Base-by-base conservation (phyloP, 2,888 invertebrate genomes). In the Cremastinae sp. region DNA sequence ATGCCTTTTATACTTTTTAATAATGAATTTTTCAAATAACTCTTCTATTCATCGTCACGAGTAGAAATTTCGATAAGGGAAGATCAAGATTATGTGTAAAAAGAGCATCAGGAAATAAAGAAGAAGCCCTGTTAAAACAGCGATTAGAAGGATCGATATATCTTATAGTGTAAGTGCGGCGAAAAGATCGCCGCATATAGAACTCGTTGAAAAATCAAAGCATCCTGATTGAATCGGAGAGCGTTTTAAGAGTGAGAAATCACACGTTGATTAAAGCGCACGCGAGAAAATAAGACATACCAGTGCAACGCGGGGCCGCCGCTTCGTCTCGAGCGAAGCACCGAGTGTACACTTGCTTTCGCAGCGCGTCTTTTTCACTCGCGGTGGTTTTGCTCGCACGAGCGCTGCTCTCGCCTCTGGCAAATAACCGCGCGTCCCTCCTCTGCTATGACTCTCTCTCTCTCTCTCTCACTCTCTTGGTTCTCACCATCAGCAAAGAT, bases 151-250 rank as follows among this genome's bases (percentile, higher is more conserved):
- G n/a, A n/a, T n/a, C n/a, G n/a, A n/a, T n/a, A n/a, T n/a, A n/a
- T n/a, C n/a, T n/a, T n/a, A n/a, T n/a, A n/a, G n/a, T n/a, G n/a
- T n/a, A n/a, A n/a, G n/a, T n/a, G n/a, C n/a, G n/a, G 51, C 37
- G 37, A 64, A 64, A 72, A 72, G 51, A 72, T 22, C 59, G 45
- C n/a, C n/a, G 47, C 20, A 59, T 59, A 65, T 45, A 12, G 59
- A 73, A 61, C 59, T 73, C 66, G 28, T 55, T 37, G 64, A 55
- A 71, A n/a, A n/a, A n/a, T n/a, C n/a, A n/a, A n/a, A n/a, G n/a
- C n/a, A n/a, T n/a, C n/a, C n/a, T n/a, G n/a, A n/a, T n/a, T n/a
- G n/a, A n/a, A n/a, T n/a, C n/a, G n/a, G n/a, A n/a, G n/a, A n/a
- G n/a, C n/a, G n/a, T n/a, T n/a, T n/a, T n/a, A n/a, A n/a, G n/a